Conservation (phyloP, 2,888 invertebrate species). For the Eulithis testata region DNA sequence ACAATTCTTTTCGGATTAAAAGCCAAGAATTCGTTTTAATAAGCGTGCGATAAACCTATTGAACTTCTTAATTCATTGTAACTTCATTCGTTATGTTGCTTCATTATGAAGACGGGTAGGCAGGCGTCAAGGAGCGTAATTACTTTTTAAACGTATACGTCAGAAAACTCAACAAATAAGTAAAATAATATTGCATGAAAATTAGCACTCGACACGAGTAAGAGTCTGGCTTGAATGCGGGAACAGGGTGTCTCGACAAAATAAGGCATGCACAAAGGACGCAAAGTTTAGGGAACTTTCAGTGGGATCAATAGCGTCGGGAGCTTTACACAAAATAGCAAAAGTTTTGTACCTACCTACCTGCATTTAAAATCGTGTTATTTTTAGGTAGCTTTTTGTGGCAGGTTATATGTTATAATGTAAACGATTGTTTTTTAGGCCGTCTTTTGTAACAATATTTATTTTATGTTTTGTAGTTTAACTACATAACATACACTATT, state of each 20-base stretch:
- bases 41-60: conserved; percentile 45
- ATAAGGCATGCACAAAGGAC: conserved; percentile 37
- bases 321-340: conserved; percentile 31
- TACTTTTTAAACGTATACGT: conserved; percentile 45
- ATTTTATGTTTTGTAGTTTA: neutral
- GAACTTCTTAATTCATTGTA: conserved; percentile 62
- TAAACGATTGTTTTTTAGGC: too few relatives aligned
- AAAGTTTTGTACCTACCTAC: conserved; percentile 22
- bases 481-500: conserved; percentile 11
- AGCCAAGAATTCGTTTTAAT: conserved; percentile 50
- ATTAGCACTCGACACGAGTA: conserved; percentile 26
- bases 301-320: conserved; percentile 37
- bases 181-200: conserved; percentile 27
- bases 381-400: conserved; percentile 3
- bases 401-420: too few relatives aligned
- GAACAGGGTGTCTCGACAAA: conserved; percentile 19
- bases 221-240: conserved; percentile 16
- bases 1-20: conserved; percentile 48
- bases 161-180: conserved; percentile 40
- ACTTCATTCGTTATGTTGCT: conserved; percentile 60
- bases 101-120: conserved; percentile 52
- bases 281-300: conserved; percentile 40
- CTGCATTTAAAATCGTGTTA: conserved; percentile 8
- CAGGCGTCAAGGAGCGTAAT: conserved; percentile 52
- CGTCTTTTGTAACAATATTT: too few relatives aligned